These are phyloP conservation scores for Idaea biselata DNA, from an alignment of 2,888 invertebrate genomes.

Conservation along the genomic window DNA sequence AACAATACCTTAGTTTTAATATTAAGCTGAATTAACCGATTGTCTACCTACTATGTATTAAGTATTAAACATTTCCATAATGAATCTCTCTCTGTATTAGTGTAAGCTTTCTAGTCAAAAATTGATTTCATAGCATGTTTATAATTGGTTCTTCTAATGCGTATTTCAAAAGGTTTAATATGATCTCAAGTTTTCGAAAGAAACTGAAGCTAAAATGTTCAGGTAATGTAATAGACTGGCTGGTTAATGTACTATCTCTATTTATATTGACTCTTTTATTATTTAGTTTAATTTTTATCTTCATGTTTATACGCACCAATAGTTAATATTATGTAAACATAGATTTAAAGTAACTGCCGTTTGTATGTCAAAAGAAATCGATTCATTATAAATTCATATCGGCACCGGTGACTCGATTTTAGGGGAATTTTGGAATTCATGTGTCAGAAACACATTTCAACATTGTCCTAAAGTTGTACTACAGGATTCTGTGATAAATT, in stretches of 20 bases:
- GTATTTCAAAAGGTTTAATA: conserved; percentile 14
- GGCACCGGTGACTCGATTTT: conserved; percentile 8
- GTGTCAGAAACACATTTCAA: neutral
- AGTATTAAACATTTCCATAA: conserved; percentile 72
- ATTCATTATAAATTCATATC: conserved; percentile 10
- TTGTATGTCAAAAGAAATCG: conserved; percentile 3
- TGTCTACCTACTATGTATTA: conserved; percentile 50
- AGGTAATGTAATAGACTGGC: conserved; percentile 22
- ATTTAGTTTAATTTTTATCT: conserved; percentile 24
- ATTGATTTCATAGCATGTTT: conserved; percentile 61
- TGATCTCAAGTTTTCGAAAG: conserved; percentile 25
- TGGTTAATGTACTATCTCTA: conserved; percentile 19
- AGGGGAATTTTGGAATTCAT: neutral
- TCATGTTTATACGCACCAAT: conserved; percentile 26
- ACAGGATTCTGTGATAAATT: conserved; percentile 65
- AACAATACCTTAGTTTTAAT: conserved; percentile 55
- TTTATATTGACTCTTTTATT: conserved; percentile 19
- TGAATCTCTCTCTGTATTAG: conserved; percentile 78
- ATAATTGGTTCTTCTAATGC: conserved; percentile 27
- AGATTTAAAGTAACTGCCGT: conserved; percentile 7
- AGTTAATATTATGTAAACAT: conserved; percentile 22
- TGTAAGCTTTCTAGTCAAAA: conserved; percentile 79
- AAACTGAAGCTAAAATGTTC: conserved; percentile 4
- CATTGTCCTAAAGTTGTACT: neutral
- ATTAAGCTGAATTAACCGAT: conserved; percentile 56